A percentile compares a stretch with the other conserved stretches of the same genome.
Conservation (phyloP, 2,888 invertebrate species). For the Ochropleura leucogaster region DNA sequence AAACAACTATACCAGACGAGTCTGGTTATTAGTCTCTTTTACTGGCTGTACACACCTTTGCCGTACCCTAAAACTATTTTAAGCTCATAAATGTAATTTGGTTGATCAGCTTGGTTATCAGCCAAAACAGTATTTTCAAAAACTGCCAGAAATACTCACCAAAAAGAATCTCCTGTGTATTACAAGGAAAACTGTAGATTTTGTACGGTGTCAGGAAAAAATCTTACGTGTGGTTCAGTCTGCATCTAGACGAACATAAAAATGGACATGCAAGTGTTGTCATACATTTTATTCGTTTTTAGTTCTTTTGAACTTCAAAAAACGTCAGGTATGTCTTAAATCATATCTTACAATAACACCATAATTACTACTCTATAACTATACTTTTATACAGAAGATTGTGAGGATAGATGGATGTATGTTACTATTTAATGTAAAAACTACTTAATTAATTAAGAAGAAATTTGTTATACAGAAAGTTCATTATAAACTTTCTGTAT, state of each 20-base stretch:
- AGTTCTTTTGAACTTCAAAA: slow-evolving; percentile 1
- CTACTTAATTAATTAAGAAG: background rate
- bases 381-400: background rate
- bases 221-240: background rate
- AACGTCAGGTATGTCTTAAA: background rate
- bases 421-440: background rate
- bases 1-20: too few species aligned
- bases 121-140: background rate
- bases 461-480: background rate
- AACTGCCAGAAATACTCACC: background rate
- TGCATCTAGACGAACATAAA: background rate
- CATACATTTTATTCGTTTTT: slow-evolving; percentile 3
- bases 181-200: background rate
- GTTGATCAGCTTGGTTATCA: too few species aligned
- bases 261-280: background rate
- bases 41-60: too few species aligned
- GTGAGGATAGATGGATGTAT: background rate
- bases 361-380: too few species aligned
- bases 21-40: too few species aligned
- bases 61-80: too few species aligned
- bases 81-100: too few species aligned
- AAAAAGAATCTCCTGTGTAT: background rate
- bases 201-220: background rate
- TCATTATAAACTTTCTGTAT: too few species aligned
- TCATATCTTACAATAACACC: background rate